These are phyloP conservation scores for Pygoscelis adeliae DNA, from an alignment of 2,113 vertebrate species.

Conservation along the genomic window DNA sequence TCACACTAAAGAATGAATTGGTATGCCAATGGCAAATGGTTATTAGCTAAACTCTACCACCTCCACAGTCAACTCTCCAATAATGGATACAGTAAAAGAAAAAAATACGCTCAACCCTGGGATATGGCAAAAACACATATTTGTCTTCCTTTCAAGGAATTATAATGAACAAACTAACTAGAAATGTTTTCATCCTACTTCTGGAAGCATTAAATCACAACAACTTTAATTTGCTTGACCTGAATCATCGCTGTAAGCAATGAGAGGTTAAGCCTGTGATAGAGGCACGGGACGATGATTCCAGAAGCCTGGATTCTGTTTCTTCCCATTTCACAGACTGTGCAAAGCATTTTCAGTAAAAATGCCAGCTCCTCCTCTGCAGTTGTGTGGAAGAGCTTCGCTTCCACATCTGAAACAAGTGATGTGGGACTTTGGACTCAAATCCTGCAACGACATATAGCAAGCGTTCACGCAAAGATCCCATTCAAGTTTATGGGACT, in stretches of 20 bases:
- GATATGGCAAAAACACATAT: accelerated
- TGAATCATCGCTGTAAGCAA: not conserved
- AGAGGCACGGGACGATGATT: not conserved
- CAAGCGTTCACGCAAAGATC: not conserved
- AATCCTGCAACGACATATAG: not conserved
- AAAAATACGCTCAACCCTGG: not conserved
- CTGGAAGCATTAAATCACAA: not conserved
- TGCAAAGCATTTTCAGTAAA: not conserved
- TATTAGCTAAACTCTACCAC: not conserved
- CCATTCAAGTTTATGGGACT: not conserved
- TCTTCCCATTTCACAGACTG: not conserved
- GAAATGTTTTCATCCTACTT: not conserved
- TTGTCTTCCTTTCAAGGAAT: not conserved
- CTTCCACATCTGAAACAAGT: not conserved
- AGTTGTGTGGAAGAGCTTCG: not conserved
- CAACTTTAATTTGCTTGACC: not conserved
- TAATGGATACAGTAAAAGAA: not conserved
- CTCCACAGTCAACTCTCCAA: not conserved
- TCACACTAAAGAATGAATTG: not conserved
- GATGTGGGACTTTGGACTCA: not conserved
- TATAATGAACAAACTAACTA: not conserved
- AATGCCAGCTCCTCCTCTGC: not conserved
- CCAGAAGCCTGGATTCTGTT: not conserved
- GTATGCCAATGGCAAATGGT: not conserved
- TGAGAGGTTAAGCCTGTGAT: not conserved